Evolutionary conservation across 2,888 invertebrate species (phyloP), one percentile per base, ranked within the genome.

Genomic region (Ptilodon capucinus): DNA sequence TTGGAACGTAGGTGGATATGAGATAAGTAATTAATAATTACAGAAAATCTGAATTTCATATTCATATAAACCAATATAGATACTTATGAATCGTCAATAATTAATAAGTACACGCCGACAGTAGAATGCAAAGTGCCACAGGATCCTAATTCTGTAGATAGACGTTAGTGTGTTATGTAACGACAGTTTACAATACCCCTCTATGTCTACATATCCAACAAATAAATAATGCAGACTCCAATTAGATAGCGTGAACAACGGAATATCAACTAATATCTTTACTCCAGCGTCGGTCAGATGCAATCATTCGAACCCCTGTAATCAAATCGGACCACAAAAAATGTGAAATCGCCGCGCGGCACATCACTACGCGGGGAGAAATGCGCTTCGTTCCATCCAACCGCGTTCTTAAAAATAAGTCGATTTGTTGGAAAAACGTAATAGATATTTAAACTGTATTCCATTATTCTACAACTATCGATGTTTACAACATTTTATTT

Each of bases 241-340:
- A 25, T 40, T 28, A 4, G 19, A 42, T 44, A 49, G 57, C 62
- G 59, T 61, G 59, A 59, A 59, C 56, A 48, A 42, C 40, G 25
- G 36, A 47, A 32, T 18, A 40, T 34, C 43, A 47, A 48, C 57
- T 65, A 51, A 52, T 48, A 48, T 49, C 42, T 43, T 51, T 46
- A 54, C 50, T 54, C 46, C 54, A 21, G 40, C 43, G 48, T 44
- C 41, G 54, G 48, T 17, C 48, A 48, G 43, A 40, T 36, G 73
- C 64, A 74, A 78, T 75, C 77, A 75, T 74, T 64, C 68, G 61
- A 68, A 55, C 65, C 67, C 73, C 73, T 55, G 64, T 77, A 82
- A 83, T 84, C 83, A 81, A 79, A 81, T 75, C 71, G 62, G 59
- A 59, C 65, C 54, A 79, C 75, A 84, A 84, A 84, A 84, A 79